Conservation (phyloP, 2,888 invertebrate genomes). For the Hirtodrosophila duncani region DNA sequence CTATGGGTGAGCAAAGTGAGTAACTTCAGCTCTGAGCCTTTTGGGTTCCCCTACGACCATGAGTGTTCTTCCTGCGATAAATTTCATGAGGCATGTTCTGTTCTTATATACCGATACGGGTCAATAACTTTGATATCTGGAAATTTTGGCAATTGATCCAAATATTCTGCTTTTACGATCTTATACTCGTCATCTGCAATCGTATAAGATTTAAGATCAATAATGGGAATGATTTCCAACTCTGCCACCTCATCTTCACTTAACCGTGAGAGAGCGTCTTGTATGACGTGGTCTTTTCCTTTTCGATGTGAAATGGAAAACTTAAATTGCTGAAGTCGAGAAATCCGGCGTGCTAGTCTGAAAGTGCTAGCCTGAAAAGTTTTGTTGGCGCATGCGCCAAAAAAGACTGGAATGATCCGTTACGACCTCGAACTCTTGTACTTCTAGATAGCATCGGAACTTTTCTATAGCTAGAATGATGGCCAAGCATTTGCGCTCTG, state of each 20-base stretch:
- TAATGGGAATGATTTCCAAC: background rate
- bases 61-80: too few relatives aligned
- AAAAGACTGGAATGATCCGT: conserved; percentile 2
- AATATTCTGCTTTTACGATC: too few relatives aligned
- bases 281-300: background rate
- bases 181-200: too few relatives aligned
- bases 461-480: conserved; percentile 1
- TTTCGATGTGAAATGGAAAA: background rate
- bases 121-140: too few relatives aligned
- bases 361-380: background rate
- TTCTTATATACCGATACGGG: too few relatives aligned
- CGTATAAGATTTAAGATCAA: background rate
- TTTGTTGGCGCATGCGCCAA: conserved; percentile 7
- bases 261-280: background rate
- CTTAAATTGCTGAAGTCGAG: background rate
- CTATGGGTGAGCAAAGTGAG: too few relatives aligned
- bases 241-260: background rate
- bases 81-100: too few relatives aligned
- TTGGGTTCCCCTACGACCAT: too few relatives aligned
- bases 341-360: background rate
- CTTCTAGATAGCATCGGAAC: conserved; percentile 1
- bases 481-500: background rate
- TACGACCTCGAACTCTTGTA: conserved; percentile 2
- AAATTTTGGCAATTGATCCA: too few relatives aligned
- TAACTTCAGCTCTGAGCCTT: too few relatives aligned